Evolutionary conservation across 2,888 invertebrate genomes (phyloP).

Genomic region (Nephrotoma guestfalica): DNA sequence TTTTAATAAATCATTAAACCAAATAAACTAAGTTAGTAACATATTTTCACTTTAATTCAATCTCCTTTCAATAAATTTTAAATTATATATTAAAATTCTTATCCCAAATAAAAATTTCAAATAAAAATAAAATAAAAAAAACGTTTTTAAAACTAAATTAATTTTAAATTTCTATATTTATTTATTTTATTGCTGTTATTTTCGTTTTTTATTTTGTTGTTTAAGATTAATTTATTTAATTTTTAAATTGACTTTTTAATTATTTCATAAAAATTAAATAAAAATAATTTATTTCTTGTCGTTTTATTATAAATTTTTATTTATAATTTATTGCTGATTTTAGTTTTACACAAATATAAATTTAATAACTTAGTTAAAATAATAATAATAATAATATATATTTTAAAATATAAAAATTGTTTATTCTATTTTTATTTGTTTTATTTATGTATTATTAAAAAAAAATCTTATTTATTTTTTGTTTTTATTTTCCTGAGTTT

Average conservation of each 20-base stretch:
- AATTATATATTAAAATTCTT: not conserved
- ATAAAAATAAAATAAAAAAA: not conserved
- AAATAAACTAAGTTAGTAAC: not conserved
- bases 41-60: not conserved
- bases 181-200: not conserved
- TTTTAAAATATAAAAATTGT: not conserved
- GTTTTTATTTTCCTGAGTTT: slow-evolving; percentile 5
- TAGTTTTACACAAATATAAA: not conserved
- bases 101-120: not conserved
- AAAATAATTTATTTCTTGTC: not conserved
- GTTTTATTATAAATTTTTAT: not conserved
- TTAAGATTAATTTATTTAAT: not conserved
- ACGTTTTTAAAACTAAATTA: not conserved
- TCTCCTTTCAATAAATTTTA: not conserved
- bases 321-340: not conserved
- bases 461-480: not conserved
- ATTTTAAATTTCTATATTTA: not conserved
- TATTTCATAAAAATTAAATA: slow-evolving; percentile 1
- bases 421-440: not conserved
- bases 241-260: not conserved
- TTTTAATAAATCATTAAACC: not conserved
- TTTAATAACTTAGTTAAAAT: not conserved
- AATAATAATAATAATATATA: not conserved
- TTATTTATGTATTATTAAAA: not conserved
- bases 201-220: not conserved